Base-by-base conservation (phyloP, 2,797 vertebrate genomes). In the Pitangus sulphuratus region DNA sequence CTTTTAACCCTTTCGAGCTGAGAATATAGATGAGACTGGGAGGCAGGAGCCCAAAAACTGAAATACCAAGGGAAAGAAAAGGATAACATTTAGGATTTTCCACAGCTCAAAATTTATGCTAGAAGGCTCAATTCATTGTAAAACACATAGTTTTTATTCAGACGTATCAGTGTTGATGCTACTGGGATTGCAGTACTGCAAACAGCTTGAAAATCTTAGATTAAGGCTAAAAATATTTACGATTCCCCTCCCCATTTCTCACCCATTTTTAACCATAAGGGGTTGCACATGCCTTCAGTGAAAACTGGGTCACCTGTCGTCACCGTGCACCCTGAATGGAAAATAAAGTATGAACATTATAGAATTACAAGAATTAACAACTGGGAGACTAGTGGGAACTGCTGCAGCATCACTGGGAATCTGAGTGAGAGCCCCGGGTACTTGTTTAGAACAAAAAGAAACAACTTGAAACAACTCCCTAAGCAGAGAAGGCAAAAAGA, bases 1-100 rank as follows among this genome's bases (percentile, higher is more conserved):
- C 33, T 51, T 51, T 90, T 87, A 96, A 95, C 86, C 66, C 86
- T 87, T 84, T 10, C 77, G 40, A 45, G 47, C 20, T 54, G 12
- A 37, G 61, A 24, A 25, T 11, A 2, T 5, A 3, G 2, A 2
- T 2, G 22, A 28, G 37, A 17, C 37, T 12, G 54, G 42, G 66
- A 86, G 76, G 58, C 54, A 15, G 37, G 35, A 71, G 56, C 22
- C 22, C 12, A 19, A 37, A 58, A 62, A 9, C 11, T 4, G 2
- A 42, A 71, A 68, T 33, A 42, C 6, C 48, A 39, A 17, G 56
- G 24, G 31, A 54, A 57, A 40, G 47, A 40, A 15, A n/a, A 31
- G n/a, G 14, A 7, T 9, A n/a, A 11, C 15, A 11, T 5, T 53
- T 56, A 45, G 33, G 33, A 57, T 87, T 94, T 69, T 66, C 68